Conservation (phyloP, 2,888 invertebrate species). For the Dasysyrphus albostriatus region DNA sequence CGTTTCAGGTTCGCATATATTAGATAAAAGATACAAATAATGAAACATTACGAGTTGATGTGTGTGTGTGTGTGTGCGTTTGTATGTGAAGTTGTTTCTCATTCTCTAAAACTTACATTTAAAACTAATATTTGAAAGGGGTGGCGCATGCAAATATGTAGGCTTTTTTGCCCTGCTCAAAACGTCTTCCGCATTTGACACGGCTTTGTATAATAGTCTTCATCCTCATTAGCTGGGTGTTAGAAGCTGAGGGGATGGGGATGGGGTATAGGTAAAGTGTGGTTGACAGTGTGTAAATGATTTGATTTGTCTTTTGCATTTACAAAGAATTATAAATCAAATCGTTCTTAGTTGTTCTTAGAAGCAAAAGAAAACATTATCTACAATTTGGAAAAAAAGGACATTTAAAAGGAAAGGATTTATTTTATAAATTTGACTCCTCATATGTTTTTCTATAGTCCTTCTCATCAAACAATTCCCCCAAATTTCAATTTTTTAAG, state of each 20-base stretch:
- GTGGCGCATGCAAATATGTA: neutral
- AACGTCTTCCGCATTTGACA: neutral
- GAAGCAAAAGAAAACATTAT: constrained; percentile 29
- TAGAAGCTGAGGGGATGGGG: neutral
- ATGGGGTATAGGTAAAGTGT: neutral
- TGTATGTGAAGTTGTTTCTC: constrained; percentile 27
- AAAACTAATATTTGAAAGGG: constrained; percentile 21
- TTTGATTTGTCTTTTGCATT: constrained; percentile 50
- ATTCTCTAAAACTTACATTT: constrained; percentile 7
- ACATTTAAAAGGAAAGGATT: constrained; percentile 5
- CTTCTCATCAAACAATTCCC: neutral
- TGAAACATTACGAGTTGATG: neutral
- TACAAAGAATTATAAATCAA: constrained; percentile 31
- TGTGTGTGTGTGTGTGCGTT: neutral
- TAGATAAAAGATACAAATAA: constrained; percentile 37
- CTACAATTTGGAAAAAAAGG: constrained; percentile 20
- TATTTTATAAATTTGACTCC: constrained; percentile 37
- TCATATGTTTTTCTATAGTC: constrained; percentile 36
- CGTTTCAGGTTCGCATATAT: constrained; percentile 58
- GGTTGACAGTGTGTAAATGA: constrained; percentile 51
- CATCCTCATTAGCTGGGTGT: constrained; percentile 13
- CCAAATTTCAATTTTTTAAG: constrained; percentile 23
- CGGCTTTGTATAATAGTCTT: neutral
- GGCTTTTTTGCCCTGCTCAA: constrained; percentile 12
- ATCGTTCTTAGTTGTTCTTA: constrained; percentile 6